Evolutionary conservation across 1,140 invertebrate genomes (phyloP).

Genomic region (Dinothrombium tinctorium): DNA sequence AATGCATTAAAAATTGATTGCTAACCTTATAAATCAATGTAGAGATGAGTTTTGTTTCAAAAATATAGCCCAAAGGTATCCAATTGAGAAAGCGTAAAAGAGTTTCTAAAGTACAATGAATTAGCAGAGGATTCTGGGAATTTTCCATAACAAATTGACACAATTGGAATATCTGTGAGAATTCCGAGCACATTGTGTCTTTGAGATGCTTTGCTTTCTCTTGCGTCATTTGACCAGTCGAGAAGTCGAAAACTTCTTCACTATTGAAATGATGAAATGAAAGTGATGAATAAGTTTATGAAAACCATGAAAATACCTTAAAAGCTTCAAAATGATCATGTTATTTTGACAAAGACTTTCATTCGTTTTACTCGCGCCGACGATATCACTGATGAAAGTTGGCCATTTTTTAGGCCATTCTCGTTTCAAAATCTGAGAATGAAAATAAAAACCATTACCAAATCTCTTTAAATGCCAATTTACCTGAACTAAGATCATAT

Average conservation of each 20-base stretch:
- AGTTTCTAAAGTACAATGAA: slow-evolving; percentile 82
- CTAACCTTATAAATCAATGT: slow-evolving; percentile 73
- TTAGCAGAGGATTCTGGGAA: slow-evolving; percentile 80
- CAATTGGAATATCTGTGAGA: slow-evolving; percentile 88
- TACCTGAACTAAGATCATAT: slow-evolving; percentile 90
- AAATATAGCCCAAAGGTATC: slow-evolving; percentile 98
- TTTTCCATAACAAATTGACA: slow-evolving; percentile 96
- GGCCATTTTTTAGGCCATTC: slow-evolving; percentile 99
- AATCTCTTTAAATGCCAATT: slow-evolving; percentile 9
- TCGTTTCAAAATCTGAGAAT: slow-evolving; percentile 68
- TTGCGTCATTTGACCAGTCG: slow-evolving; percentile 87
- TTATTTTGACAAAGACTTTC: slow-evolving; percentile 98
- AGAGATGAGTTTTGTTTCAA: slow-evolving; percentile 89
- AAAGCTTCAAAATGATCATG: slow-evolving; percentile 87
- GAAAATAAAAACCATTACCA: slow-evolving; percentile 4
- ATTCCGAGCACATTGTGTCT: slow-evolving; percentile 98
- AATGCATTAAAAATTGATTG: too few relatives aligned
- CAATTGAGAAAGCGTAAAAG: slow-evolving; percentile 91
- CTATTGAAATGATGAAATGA: slow-evolving; percentile 22
- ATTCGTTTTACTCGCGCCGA: slow-evolving; percentile 93
- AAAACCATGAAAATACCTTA: slow-evolving; percentile 29
- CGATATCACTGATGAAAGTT: slow-evolving; percentile 94
- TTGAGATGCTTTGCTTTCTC: slow-evolving; percentile 97
- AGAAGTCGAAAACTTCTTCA: slow-evolving; percentile 99
- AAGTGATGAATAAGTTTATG: slow-evolving; percentile 5